phyloP scores from a whole-genome alignment of 2,888 invertebrate genomes.

The Drosophila nigritarsus region DNA sequence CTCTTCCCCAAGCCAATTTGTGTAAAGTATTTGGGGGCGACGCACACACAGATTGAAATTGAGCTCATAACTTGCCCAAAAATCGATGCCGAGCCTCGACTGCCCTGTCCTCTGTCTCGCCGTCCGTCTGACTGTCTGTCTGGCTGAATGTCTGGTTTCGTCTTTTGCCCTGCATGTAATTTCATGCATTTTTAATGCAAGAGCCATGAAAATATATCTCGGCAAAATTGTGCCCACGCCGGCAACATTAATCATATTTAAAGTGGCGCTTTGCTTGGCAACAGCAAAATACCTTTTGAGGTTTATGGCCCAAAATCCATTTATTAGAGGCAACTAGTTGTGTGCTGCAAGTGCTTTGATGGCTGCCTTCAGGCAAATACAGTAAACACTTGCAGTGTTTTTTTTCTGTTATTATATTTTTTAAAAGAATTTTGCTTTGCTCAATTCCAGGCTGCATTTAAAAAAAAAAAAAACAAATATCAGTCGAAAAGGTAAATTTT shows the following conservation, averaged over 20 bases:
- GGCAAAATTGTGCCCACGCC: slow-evolving; percentile 24
- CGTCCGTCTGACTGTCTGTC: not conserved
- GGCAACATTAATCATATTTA: slow-evolving; percentile 68
- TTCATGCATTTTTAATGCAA: slow-evolving; percentile 71
- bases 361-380: slow-evolving; percentile 18
- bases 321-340: slow-evolving; percentile 60
- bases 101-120: not conserved
- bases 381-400: not conserved
- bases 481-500: no score
- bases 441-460: not conserved
- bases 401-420: not conserved
- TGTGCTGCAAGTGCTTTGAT: slow-evolving; percentile 29
- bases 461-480: no score
- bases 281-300: slow-evolving; percentile 25
- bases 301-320: slow-evolving; percentile 48
- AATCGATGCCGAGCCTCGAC: slow-evolving; percentile 50
- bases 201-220: slow-evolving; percentile 51
- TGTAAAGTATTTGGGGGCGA: slow-evolving; percentile 36
- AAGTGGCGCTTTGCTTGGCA: slow-evolving; percentile 48
- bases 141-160: not conserved
- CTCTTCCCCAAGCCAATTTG: slow-evolving; percentile 33
- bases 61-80: slow-evolving; percentile 40
- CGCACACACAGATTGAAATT: slow-evolving; percentile 28
- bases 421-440: not conserved
- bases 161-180: slow-evolving; percentile 51